These are phyloP conservation scores for Panthera tigris DNA, from an alignment of 2,113 vertebrate genomes.

Conservation along the genomic window DNA sequence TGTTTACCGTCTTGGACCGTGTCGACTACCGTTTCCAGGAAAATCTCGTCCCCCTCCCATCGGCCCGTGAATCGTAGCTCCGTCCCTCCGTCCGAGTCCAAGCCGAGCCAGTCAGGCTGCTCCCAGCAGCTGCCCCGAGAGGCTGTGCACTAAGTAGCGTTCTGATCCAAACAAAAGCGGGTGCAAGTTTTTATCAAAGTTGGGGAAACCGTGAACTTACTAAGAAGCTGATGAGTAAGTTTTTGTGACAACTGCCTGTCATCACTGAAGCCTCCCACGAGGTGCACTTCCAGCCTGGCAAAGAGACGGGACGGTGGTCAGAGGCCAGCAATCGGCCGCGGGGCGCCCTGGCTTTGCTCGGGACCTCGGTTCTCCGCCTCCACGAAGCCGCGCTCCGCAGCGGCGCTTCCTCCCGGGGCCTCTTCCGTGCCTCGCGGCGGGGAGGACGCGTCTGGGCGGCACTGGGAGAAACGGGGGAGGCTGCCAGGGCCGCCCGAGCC, in stretches of 20 bases:
- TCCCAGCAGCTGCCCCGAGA: not conserved
- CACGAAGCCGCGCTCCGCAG: accelerated
- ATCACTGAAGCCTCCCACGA: constrained; percentile 97
- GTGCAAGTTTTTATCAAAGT: not conserved
- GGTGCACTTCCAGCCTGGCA: constrained; percentile 94
- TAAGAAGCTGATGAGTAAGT: constrained; percentile 93
- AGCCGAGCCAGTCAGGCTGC: not conserved
- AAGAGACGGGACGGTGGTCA: constrained; percentile 77
- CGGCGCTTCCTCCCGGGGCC: not conserved
- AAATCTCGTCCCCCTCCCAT: not conserved
- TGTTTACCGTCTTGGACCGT: not conserved
- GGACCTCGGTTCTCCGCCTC: not conserved
- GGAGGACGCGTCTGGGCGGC: not conserved
- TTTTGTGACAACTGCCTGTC: constrained; percentile 92
- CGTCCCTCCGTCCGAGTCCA: not conserved
- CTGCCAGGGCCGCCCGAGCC: not conserved
- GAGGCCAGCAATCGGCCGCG: constrained; percentile 56
- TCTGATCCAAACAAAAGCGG: not conserved
- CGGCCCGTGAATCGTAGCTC: not conserved
- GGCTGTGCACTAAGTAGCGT: not conserved
- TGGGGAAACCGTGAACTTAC: constrained; percentile 82
- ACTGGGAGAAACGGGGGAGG: not conserved
- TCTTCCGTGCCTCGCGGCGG: accelerated
- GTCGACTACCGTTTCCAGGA: not conserved
- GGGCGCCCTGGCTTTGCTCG: accelerated